Evolutionary conservation across 2,888 invertebrate species (phyloP), one percentile per base, ranked within the genome.

Genomic region (Coleophora flavipennella): DNA sequence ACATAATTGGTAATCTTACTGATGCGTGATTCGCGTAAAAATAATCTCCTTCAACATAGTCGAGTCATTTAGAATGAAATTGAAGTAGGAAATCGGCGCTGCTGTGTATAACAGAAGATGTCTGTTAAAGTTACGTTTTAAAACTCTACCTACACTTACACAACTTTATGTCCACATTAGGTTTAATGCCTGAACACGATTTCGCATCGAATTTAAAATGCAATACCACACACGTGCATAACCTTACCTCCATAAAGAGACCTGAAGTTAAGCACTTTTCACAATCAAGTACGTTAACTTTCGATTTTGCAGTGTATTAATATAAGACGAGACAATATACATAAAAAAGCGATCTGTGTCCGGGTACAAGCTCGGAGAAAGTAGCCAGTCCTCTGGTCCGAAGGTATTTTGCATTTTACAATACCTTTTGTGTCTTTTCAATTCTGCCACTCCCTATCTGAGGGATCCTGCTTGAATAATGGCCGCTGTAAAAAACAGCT

Each of bases 291-390:
- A 61, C 59, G 67, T 69, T 67, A 66, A 76, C 77, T 79, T 78
- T 78, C 78, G 67, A 67, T 76, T 74, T 75, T 71, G 58, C 67
- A 54, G 55, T 46, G 62, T 74, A 70, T 73, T 64, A 72, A 70
- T 68, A 74, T 65, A 62, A 57, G 62, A 70, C 71, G 68, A 71
- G 20, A 72, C 64, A 68, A 74, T 65, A 68, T 73, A 78, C 76
- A 68, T 65, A 65, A 64, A 66, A 67, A 66, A 48, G 57, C 45
- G 60, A 20, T 20, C 20, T 53, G 56, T 50, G 70, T 75, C 77
- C 77, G 77, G 77, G 73, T 74, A 58, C 67, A 58, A 59, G 54
- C 55, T 47, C 56, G 54, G 78, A 73, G 79, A 80, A 78, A 78
- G 79, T 75, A 57, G 50, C 67, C 55, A 73, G 65, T 67, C 68